Conservation (phyloP, 1,140 invertebrate species). For the Steinernema khuongi region DNA sequence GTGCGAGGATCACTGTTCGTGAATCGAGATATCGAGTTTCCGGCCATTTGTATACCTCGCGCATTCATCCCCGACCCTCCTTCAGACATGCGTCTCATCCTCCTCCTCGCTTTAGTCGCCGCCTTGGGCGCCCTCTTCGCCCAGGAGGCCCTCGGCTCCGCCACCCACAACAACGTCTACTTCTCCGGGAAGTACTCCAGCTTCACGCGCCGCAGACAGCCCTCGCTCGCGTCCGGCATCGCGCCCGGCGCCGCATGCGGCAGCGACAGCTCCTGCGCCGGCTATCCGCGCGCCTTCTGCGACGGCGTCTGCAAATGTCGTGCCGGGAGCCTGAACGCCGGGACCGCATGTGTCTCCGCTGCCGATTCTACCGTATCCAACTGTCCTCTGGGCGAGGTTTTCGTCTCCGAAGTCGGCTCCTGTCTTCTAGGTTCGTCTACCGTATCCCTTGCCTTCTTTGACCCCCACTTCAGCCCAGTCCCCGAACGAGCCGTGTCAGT, state of each 20-base stretch:
- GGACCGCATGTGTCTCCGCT: constrained; percentile 51
- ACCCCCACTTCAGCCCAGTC: constrained; percentile 28
- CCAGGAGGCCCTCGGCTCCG: not conserved
- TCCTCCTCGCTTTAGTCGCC: constrained; percentile 7
- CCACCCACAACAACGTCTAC: not conserved
- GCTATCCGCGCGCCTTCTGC: constrained; percentile 54
- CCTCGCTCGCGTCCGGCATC: constrained; percentile 8
- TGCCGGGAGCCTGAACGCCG: constrained; percentile 54
- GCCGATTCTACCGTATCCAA: constrained; percentile 21
- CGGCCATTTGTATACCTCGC: constrained; percentile 11
- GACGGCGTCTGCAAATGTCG: constrained; percentile 56
- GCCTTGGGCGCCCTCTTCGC: not conserved
- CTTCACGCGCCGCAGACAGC: constrained; percentile 5
- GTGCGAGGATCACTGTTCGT: not conserved
- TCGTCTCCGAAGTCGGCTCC: constrained; percentile 52
- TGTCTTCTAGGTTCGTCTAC: constrained; percentile 49
- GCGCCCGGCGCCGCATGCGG: constrained; percentile 38
- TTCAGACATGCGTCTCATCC: not conserved
- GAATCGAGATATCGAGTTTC: constrained; percentile 18
- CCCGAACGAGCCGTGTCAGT: constrained; percentile 56
- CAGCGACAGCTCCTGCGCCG: constrained; percentile 47
- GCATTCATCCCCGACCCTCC: constrained; percentile 1
- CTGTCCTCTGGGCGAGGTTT: constrained; percentile 51
- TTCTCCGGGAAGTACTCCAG: constrained; percentile 18
- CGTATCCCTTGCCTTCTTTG: constrained; percentile 15